A percentile compares a stretch with the other conserved stretches of the same genome.
Conservation (phyloP, 2,797 vertebrate species). For the Tadarida brasiliensis region DNA sequence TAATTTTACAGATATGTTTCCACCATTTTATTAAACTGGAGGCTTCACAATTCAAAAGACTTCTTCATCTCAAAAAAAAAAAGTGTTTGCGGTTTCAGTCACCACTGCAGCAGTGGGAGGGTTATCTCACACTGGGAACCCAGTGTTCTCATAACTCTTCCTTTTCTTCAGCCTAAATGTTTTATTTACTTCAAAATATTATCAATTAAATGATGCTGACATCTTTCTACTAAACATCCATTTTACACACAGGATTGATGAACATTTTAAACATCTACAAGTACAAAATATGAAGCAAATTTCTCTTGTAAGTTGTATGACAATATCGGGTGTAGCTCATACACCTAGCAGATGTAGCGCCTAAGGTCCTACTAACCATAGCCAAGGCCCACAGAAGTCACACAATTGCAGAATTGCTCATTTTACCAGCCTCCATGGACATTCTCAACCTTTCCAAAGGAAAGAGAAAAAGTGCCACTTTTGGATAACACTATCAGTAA, state of each 20-base stretch:
- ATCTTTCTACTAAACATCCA: not conserved
- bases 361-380: not conserved
- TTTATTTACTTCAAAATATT: slow-evolving; percentile 41
- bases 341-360: not conserved
- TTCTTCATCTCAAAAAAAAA: not conserved
- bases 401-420: not conserved
- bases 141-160: not conserved
- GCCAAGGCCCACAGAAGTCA: not conserved
- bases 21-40: not conserved
- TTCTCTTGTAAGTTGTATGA: not conserved
- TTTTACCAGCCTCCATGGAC: not conserved
- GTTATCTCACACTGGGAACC: not conserved
- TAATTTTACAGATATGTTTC: not conserved
- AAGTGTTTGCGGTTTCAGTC: not conserved
- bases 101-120: not conserved
- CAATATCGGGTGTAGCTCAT: not conserved
- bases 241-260: not conserved
- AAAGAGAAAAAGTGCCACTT: not conserved
- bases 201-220: not conserved
- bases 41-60: not conserved
- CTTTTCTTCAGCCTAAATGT: not conserved
- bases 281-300: not conserved
- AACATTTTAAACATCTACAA: slow-evolving; percentile 4
- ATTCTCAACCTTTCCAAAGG: not conserved
- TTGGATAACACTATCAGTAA: not conserved